Base-by-base conservation (phyloP, 1,140 invertebrate species). In the Tetraneura akinire region DNA sequence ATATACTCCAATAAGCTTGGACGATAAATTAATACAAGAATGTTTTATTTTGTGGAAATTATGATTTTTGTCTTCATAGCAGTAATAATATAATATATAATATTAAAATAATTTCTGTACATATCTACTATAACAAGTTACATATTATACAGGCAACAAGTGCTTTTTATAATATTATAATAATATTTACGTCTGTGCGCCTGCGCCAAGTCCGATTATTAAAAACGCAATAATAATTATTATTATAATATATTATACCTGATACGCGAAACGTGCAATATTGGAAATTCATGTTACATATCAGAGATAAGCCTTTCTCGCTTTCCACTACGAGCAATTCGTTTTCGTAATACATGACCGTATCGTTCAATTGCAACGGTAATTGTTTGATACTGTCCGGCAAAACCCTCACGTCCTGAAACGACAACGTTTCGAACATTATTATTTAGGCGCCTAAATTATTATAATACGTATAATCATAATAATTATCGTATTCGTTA, bases 271-370 rank as follows among this genome's bases (percentile, higher is more conserved):
- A 80, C 0, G 84, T 85, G 80, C 88, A 89, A 4, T 88, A 81
- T 70, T 88, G 83, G 74, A 86, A 88, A 81, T 91, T 90, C 21
- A 91, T 85, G 82, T 92, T 91, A 82, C 91, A 92, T 81, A 90
- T 86, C 2, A 92, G 81, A 21, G 83, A 86, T 80, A 91, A 89
- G 68, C 90, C 90, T 9, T 86, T 82, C 13, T 86, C 85, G 8
- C 87, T 88, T 62, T 88, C 86, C 3, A 91, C 86, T 0, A 84
- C 88, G 6, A 91, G 84, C 5, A 91, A 86, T 73, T 88, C 89
- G 26, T 88, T 85, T n/a, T 90, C 88, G 45, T 89, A 87, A 76
- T 90, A 89, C 8, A 92, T 86, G 80, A 86, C 88, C 3, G 88
- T 87, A 1, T 87, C 86, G 2, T 87, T 88, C 55, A 91, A 85